A percentile compares a stretch with the other conserved stretches of the same genome.
phyloP scores from a whole-genome alignment of 2,797 vertebrate species.

The Pseudochirops cupreus region DNA sequence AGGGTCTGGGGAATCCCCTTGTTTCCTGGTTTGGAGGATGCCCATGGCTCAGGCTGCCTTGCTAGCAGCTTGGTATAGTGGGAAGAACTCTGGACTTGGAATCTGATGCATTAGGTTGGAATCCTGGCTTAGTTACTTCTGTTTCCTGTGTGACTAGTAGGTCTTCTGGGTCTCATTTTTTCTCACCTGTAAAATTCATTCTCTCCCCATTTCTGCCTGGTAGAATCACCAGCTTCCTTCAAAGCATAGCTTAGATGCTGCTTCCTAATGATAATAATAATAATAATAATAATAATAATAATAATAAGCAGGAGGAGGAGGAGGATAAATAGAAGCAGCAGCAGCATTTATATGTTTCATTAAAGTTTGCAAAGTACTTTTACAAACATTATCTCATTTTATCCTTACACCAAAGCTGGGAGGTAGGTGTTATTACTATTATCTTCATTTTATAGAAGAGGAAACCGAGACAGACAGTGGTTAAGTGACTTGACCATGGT shows the following conservation, averaged over 20 bases:
- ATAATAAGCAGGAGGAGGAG: background rate
- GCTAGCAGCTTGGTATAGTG: background rate
- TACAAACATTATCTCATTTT: background rate
- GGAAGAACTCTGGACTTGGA: background rate
- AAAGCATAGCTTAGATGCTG: background rate
- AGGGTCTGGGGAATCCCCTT: background rate
- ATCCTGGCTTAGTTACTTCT: too few species aligned
- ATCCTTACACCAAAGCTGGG: background rate
- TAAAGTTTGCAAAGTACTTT: background rate
- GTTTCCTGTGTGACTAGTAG: too few species aligned
- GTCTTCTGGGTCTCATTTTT: too few species aligned
- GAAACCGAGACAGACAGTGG: background rate
- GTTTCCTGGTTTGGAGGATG: background rate
- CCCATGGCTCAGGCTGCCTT: background rate
- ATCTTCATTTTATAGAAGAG: background rate
- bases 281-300: background rate
- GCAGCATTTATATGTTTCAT: background rate
- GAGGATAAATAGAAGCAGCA: background rate
- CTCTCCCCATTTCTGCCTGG: background rate
- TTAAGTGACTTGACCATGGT: background rate
- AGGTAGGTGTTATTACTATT: background rate
- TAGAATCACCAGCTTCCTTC: background rate
- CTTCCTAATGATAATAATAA: background rate
- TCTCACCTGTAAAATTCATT: background rate
- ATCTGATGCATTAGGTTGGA: background rate